Evolutionary conservation across 1,140 invertebrate species (phyloP).

Genomic region (Theocolax elegans): DNA sequence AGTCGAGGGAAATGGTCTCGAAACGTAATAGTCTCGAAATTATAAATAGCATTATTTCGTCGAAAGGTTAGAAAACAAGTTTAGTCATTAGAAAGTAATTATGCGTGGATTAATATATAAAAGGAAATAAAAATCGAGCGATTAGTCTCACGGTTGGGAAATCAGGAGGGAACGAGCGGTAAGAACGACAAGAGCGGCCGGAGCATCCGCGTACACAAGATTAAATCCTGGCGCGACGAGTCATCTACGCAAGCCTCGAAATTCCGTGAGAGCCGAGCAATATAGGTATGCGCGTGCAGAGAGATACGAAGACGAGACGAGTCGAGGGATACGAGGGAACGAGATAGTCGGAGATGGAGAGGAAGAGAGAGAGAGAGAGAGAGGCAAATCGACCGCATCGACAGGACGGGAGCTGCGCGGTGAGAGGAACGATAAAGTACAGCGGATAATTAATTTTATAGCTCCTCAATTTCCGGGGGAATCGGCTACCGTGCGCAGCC

Average conservation of each 20-base stretch:
- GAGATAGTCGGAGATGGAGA: not conserved
- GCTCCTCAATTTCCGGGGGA: slow-evolving; percentile 67
- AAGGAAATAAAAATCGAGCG: not conserved
- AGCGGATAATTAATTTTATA: slow-evolving; percentile 69
- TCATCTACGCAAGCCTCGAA: slow-evolving; percentile 17
- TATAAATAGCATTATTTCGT: too few relatives aligned
- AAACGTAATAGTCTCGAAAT: too few relatives aligned
- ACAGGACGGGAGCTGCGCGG: slow-evolving; percentile 40
- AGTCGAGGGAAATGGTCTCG: too few relatives aligned
- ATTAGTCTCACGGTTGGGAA: not conserved
- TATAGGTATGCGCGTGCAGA: not conserved
- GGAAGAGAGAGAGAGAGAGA: not conserved
- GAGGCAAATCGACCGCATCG: slow-evolving; percentile 51
- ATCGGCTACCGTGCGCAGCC: slow-evolving; percentile 62
- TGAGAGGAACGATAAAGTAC: slow-evolving; percentile 61
- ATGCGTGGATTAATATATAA: slow-evolving; percentile 5
- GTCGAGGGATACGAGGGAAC: not conserved
- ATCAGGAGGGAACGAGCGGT: slow-evolving; percentile 29
- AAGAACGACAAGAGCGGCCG: too few relatives aligned
- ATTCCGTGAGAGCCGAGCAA: slow-evolving; percentile 18
- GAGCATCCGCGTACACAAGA: not conserved
- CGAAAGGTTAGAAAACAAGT: too few relatives aligned
- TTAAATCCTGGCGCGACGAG: slow-evolving; percentile 8
- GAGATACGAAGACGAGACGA: not conserved
- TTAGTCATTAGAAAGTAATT: slow-evolving; percentile 1